Percentiles rank a stretch among this genome's conserved stretches.
phyloP scores from a whole-genome alignment of 2,797 vertebrate genomes.

The Malacoraja senta region DNA sequence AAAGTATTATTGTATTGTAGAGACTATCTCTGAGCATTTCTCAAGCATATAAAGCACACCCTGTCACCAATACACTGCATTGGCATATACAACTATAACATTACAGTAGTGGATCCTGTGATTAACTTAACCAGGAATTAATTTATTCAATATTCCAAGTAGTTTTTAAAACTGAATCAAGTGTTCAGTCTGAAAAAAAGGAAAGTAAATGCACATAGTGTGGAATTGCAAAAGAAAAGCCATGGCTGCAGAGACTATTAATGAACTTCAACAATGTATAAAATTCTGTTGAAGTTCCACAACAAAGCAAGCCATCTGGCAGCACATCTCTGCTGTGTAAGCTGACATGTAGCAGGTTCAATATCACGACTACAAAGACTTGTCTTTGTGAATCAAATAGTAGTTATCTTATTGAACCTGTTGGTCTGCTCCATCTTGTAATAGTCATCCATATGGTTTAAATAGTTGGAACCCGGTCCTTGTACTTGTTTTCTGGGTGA shows the following conservation, averaged over 20 bases:
- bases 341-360: constrained; percentile 50
- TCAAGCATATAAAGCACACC: background rate
- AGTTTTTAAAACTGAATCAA: background rate
- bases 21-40: background rate
- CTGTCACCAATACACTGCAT: background rate
- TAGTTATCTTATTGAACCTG: constrained; percentile 79
- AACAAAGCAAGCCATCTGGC: constrained; percentile 51
- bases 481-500: constrained; percentile 87
- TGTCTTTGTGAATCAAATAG: constrained; percentile 51
- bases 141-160: background rate
- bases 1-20: no score
- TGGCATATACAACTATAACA: background rate
- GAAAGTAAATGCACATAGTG: background rate
- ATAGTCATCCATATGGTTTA: constrained; percentile 80
- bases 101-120: background rate
- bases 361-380: constrained; percentile 53
- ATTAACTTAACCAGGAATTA: background rate
- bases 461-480: constrained; percentile 88
- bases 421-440: constrained; percentile 86
- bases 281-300: background rate
- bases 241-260: background rate
- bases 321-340: constrained; percentile 52
- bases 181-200: background rate
- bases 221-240: background rate
- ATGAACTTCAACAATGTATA: constrained; percentile 24